Base-by-base conservation (phyloP, 2,113 vertebrate genomes). In the Columbina picui region DNA sequence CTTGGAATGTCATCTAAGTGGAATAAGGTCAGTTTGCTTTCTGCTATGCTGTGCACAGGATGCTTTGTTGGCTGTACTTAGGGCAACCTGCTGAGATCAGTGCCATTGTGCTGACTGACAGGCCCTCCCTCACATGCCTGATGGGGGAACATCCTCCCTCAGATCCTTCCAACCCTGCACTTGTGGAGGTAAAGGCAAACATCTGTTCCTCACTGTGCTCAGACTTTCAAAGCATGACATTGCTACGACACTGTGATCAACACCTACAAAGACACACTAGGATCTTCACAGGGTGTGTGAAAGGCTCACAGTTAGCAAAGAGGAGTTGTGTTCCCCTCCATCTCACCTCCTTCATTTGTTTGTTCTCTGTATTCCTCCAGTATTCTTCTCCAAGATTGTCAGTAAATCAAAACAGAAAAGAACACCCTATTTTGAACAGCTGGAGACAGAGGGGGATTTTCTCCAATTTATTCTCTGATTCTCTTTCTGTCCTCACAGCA, bases 61-160 rank as follows among this genome's bases (percentile, higher is more conserved):
- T 17, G 16, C 43, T 36, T 67, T 84, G 2, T 70, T 79, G 21
- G 15, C 26, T 79, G 15, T 29, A 32, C 53, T 34, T 63, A 23
- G 10, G 43, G 43, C 56, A 93, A 52, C 43, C 52, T 92, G 13
- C 43, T 64, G 86, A 65, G n/a, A 39, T 79, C 41, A 39, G 21
- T 70, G 70, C 23, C 8, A 2, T 23, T 6, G 0, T 12, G 6
- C 10, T 39, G 10, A 67, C 21, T 13, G 14, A 68, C 22, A 1
- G 1, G 41, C 43, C 27, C 49, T 86, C 76, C 34, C 9, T 83
- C 32, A 17, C 14, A 14, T 41, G 41, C 7, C 36, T 3, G 0
- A 0, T n/a, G 10, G 12, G 9, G 4, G 8, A 85, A 18, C 9
- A 8, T 29, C 3, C 4, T 6, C 39, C 39, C 32, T 5, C 0